Base-by-base conservation (phyloP, 2,113 vertebrate genomes). In the Anolis carolinensis region DNA sequence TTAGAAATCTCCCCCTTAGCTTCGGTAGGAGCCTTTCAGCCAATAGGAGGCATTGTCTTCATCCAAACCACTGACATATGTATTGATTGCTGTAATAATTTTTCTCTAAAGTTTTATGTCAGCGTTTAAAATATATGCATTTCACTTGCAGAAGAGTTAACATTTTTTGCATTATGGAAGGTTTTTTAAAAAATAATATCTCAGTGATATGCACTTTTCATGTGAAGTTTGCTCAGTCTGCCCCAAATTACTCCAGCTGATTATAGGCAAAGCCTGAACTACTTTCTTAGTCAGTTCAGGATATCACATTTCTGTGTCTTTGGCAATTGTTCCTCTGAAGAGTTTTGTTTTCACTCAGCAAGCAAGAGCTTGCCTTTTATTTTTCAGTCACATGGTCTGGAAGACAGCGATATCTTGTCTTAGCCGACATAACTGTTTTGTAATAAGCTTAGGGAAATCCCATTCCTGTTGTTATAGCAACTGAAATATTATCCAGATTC, bases 401-500 rank as follows among this genome's bases (percentile, higher is more conserved):
- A 36, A 78, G 65, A 78, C 21, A 13, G 18, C 14, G 55, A 32
- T 23, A 30, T 4, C 16, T 39, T 32, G 70, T 30, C 36, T 68
- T 20, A 68, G 23, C 32, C 44, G 8, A 39, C 63, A 55, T 36
- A 78, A 55, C 3, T 34, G 32, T 8, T 55, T 44, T 70, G 4
- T 36, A 71, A 70, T 0, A 71, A 71, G 50, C 18, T 21, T 79
- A 67, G 76, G 84, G 34, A 62, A 72, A 32, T 55, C 48, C 77
- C 14, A 32, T 79, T 39, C 50, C 34, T 11, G 44, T 93, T 93
- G 82, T 89, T 91, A 82, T 93, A 88, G 90, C 82, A 92, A 94
- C 87, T 79, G 88, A 75, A 92, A 92, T 91, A 86, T 85, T 86
- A 1, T 93, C 52, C 78, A 90, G 39, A 73, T 91, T 86, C 88